A percentile compares a stretch with the other conserved stretches of the same genome.
Evolutionary conservation across 2,113 vertebrate genomes (phyloP).

Genomic region (Orientallactaga bullata): DNA sequence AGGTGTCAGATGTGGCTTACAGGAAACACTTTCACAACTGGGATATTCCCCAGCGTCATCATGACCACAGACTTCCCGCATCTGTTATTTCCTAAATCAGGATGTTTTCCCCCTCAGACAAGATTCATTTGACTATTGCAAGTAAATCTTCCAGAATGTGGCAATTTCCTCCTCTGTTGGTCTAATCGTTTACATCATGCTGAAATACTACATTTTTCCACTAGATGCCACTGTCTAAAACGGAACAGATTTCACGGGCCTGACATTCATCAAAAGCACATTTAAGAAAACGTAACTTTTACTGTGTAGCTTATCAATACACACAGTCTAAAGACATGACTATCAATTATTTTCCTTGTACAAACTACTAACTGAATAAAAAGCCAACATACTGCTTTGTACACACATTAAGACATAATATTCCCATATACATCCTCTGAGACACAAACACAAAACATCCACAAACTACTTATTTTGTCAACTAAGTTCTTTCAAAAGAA

Average conservation of each 20-base stretch:
- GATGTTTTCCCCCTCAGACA: not conserved
- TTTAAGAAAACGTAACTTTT: not conserved
- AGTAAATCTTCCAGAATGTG: slow-evolving; percentile 56
- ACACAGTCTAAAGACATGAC: not conserved
- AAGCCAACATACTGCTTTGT: not conserved
- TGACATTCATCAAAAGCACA: not conserved
- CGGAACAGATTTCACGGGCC: not conserved
- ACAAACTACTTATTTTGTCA: not conserved
- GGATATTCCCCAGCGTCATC: not conserved
- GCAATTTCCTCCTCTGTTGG: slow-evolving; percentile 56
- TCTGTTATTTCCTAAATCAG: slow-evolving; percentile 18
- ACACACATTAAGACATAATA: not conserved
- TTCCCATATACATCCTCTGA: not conserved
- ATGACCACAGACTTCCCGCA: not conserved
- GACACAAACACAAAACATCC: not conserved
- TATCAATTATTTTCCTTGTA: not conserved
- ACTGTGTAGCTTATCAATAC: not conserved
- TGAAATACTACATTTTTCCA: slow-evolving; percentile 64
- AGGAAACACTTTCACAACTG: slow-evolving; percentile 53
- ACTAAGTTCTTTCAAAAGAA: not conserved
- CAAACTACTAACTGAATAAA: not conserved
- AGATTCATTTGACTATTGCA: not conserved
- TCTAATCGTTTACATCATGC: not conserved
- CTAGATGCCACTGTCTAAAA: slow-evolving; percentile 62
- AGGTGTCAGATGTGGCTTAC: not conserved